Evolutionary conservation across 2,888 invertebrate genomes (phyloP).

Genomic region (Drosophila diplacantha): DNA sequence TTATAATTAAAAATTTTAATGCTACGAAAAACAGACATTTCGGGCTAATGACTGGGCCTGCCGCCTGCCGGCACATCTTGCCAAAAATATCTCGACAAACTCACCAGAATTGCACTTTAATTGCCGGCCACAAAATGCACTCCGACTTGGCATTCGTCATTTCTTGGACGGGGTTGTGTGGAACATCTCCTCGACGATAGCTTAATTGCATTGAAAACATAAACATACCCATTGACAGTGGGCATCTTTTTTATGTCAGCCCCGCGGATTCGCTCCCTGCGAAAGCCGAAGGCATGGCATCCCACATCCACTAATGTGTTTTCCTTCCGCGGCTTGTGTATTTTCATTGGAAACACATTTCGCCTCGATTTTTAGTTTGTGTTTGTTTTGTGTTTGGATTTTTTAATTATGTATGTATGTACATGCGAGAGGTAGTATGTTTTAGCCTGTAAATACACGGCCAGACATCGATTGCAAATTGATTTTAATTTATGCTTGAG

Average conservation of each 20-base stretch:
- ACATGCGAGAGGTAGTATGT: slow-evolving; percentile 27
- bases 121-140: slow-evolving; percentile 28
- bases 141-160: slow-evolving; percentile 1
- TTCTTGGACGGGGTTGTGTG: background rate
- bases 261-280: slow-evolving; percentile 23
- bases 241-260: slow-evolving; percentile 26
- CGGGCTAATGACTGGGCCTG: slow-evolving; percentile 17
- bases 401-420: slow-evolving; percentile 26
- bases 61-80: slow-evolving; percentile 1
- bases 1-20: slow-evolving; percentile 33
- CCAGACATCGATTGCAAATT: slow-evolving; percentile 57
- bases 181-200: slow-evolving; percentile 18
- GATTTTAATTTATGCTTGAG: slow-evolving; percentile 53
- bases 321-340: slow-evolving; percentile 23
- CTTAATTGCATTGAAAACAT: slow-evolving; percentile 40
- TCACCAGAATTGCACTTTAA: slow-evolving; percentile 29
- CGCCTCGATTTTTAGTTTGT: slow-evolving; percentile 13
- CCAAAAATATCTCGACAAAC: slow-evolving; percentile 31
- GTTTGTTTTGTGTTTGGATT: slow-evolving; percentile 58
- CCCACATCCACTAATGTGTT: slow-evolving; percentile 38
- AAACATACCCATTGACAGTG: slow-evolving; percentile 35
- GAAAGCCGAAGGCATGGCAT: slow-evolving; percentile 15
- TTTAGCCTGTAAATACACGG: slow-evolving; percentile 53
- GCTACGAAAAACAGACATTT: slow-evolving; percentile 34
- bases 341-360: slow-evolving; percentile 31